A percentile compares a stretch with the other conserved stretches of the same genome.
These are phyloP conservation scores for Orycteropus afer DNA, from an alignment of 2,113 vertebrate genomes.

Conservation along the genomic window DNA sequence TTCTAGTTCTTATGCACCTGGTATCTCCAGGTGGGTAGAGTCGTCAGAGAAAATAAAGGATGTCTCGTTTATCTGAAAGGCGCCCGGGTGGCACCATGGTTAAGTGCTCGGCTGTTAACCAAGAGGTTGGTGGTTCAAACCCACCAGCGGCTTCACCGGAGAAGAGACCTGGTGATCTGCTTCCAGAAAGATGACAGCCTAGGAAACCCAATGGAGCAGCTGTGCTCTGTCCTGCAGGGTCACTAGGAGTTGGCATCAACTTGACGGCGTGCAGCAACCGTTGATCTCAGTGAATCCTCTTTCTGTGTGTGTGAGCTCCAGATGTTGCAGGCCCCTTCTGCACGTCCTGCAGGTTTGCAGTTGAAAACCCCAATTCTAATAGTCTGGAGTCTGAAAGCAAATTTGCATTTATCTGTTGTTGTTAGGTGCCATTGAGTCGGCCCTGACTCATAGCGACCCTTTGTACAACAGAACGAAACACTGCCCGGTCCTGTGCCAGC, in stretches of 20 bases:
- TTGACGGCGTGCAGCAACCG: not conserved
- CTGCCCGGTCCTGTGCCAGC: no score
- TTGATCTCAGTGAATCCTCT: not conserved
- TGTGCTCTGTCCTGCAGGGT: not conserved
- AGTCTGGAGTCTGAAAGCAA: not conserved
- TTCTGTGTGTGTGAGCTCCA: fast-evolving
- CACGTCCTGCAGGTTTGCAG: not conserved
- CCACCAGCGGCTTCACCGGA: not conserved
- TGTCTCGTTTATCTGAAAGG: not conserved
- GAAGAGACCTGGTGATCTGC: not conserved
- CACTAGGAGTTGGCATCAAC: not conserved
- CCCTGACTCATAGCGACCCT: no score
- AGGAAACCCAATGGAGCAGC: not conserved
- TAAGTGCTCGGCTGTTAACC: not conserved
- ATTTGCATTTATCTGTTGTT: not conserved
- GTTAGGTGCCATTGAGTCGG: no score
- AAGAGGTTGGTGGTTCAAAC: not conserved
- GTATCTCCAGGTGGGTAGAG: not conserved
- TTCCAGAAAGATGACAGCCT: not conserved
- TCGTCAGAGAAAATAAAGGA: not conserved
- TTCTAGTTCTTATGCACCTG: not conserved
- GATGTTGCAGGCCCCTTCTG: fast-evolving
- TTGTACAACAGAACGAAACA: no score
- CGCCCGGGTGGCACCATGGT: not conserved
- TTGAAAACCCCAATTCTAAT: no score